A percentile compares a stretch with the other conserved stretches of the same genome.
These are phyloP conservation scores for Atherinomorus stipes DNA, from an alignment of 2,113 vertebrate genomes.

Conservation along the genomic window DNA sequence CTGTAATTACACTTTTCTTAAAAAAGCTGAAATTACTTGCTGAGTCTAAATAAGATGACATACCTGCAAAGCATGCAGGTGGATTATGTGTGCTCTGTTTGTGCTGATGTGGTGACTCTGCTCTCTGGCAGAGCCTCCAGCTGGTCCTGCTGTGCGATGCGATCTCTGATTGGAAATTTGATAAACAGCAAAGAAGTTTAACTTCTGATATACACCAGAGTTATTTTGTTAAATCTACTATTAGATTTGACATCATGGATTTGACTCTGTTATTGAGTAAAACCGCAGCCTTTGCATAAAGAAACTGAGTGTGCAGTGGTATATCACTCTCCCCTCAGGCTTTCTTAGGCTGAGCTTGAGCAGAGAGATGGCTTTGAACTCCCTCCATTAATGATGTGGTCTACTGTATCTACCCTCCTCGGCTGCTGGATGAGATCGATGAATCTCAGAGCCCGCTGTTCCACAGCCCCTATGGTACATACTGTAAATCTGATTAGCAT, in stretches of 20 bases:
- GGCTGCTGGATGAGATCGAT: conserved; percentile 56
- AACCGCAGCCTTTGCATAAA: neutral
- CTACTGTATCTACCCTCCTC: conserved; percentile 21
- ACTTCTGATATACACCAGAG: conserved; percentile 2
- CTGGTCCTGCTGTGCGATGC: conserved; percentile 28
- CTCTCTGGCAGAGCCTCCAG: conserved; percentile 11
- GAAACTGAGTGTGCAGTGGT: neutral
- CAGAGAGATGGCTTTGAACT: conserved; percentile 36
- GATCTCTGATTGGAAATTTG: conserved; percentile 23
- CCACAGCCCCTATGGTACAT: conserved; percentile 58
- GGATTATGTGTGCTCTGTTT: conserved; percentile 23
- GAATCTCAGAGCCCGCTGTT: conserved; percentile 47
- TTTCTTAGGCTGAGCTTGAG: conserved; percentile 13
- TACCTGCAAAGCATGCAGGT: conserved; percentile 13
- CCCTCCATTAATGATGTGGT: conserved; percentile 23
- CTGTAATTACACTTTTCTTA: neutral
- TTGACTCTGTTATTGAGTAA: conserved; percentile 20
- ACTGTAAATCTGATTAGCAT: conserved; percentile 57
- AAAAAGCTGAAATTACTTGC: neutral
- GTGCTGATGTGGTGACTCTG: conserved; percentile 31
- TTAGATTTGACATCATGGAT: conserved; percentile 7
- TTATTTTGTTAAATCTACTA: conserved; percentile 16
- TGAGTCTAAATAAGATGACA: neutral
- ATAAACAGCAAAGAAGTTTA: conserved; percentile 12
- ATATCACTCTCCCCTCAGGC: conserved; percentile 13